Percentiles rank a stretch among this genome's conserved stretches.
Conservation (phyloP, 2,888 invertebrate species). For the Alviniconcha strummeri region DNA sequence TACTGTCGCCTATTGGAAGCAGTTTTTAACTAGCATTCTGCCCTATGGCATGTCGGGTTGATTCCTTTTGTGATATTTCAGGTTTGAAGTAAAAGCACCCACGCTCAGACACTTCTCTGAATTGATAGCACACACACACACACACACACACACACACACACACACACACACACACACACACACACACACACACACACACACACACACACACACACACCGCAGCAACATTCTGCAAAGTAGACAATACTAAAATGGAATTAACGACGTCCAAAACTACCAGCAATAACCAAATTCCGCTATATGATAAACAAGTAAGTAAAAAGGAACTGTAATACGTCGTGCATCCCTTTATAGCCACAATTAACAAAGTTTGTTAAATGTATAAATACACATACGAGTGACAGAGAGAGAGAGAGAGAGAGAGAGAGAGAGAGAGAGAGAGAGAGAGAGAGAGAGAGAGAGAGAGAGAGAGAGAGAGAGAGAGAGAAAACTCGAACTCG, state of each 20-base stretch:
- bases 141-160: neutral
- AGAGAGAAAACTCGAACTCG: too few relatives aligned
- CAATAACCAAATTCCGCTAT: neutral
- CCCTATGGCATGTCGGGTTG: neutral
- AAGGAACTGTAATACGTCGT: neutral
- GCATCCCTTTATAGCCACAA: neutral
- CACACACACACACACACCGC: neutral
- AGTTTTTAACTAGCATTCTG: neutral
- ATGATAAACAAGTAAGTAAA: neutral
- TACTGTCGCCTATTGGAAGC: neutral
- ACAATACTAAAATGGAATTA: neutral
- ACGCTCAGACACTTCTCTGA: neutral
- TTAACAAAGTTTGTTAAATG: neutral
- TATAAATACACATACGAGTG: too few relatives aligned
- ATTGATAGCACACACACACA: neutral
- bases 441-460: neutral
- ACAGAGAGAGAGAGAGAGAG: too few relatives aligned
- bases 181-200: neutral
- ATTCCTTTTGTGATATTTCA: neutral
- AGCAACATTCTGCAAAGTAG: too few relatives aligned
- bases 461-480: neutral
- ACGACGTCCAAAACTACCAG: neutral
- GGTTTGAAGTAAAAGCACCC: neutral
- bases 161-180: neutral
- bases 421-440: too few relatives aligned